Evolutionary conservation across 2,797 vertebrate species (phyloP).

Genomic region (Mico argentatus): DNA sequence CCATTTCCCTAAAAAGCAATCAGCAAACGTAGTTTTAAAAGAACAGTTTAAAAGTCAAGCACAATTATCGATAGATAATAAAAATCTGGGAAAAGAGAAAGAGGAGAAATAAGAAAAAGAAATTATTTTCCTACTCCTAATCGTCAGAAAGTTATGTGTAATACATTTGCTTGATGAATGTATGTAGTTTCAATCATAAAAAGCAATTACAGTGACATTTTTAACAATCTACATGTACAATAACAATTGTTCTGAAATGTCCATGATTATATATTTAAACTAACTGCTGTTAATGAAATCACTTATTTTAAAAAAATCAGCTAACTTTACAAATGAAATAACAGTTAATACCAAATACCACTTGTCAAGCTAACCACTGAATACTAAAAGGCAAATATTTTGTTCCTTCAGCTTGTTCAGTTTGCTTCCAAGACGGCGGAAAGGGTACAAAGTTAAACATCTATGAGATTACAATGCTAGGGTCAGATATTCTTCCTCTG

Average conservation of each 20-base stretch:
- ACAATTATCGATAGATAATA: neutral
- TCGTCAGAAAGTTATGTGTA: slow-evolving; percentile 45
- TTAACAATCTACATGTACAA: slow-evolving; percentile 32
- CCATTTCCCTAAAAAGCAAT: slow-evolving; percentile 49
- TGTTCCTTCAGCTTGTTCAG: slow-evolving; percentile 20
- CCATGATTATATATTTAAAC: slow-evolving; percentile 68
- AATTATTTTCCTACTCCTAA: slow-evolving; percentile 27
- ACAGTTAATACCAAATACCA: slow-evolving; percentile 68
- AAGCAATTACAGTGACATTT: slow-evolving; percentile 68
- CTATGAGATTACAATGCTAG: slow-evolving; percentile 46
- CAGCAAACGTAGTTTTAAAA: slow-evolving; percentile 39
- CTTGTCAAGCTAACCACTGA: slow-evolving; percentile 72
- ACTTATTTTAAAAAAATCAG: slow-evolving; percentile 62
- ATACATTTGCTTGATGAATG: slow-evolving; percentile 58
- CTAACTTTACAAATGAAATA: slow-evolving; percentile 71
- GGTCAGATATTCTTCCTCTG: slow-evolving; percentile 24
- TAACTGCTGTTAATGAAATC: slow-evolving; percentile 66
- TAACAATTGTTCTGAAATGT: neutral
- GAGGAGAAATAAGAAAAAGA: slow-evolving; percentile 21
- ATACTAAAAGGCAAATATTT: slow-evolving; percentile 37
- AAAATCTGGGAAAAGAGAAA: neutral
- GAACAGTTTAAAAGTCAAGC: neutral
- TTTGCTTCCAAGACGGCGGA: neutral
- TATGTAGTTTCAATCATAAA: slow-evolving; percentile 65
- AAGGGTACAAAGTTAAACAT: slow-evolving; percentile 3